Evolutionary conservation across 2,888 invertebrate species (phyloP).

Genomic region (Aspidiotus rigidus): DNA sequence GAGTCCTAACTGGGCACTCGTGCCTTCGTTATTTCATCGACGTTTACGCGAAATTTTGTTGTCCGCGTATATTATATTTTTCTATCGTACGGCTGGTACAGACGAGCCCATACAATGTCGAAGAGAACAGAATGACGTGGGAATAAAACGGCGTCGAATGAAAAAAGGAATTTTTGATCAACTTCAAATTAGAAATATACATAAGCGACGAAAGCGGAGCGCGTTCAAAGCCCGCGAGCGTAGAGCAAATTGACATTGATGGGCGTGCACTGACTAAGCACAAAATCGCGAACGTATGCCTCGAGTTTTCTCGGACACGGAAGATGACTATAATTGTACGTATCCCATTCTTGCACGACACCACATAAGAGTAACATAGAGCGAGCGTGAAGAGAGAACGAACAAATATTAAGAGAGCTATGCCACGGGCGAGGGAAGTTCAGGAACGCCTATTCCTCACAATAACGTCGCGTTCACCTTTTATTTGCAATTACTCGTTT

Average conservation of each 20-base stretch:
- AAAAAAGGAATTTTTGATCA: neutral
- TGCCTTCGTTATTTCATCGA: too few species aligned
- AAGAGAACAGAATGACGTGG: too few species aligned
- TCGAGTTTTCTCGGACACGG: neutral
- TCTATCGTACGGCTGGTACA: too few species aligned
- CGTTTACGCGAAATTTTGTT: too few species aligned
- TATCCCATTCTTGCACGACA: neutral
- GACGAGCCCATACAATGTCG: too few species aligned
- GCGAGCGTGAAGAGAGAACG: neutral
- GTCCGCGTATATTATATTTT: too few species aligned
- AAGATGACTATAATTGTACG: neutral
- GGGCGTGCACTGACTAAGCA: slow-evolving; percentile 4
- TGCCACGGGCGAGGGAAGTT: slow-evolving; percentile 2
- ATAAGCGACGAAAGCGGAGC: neutral
- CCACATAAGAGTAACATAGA: too few species aligned
- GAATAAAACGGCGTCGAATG: too few species aligned
- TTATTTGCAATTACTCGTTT: neutral
- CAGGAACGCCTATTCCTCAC: neutral
- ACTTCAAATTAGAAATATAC: neutral
- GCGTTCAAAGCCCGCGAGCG: slow-evolving; percentile 1
- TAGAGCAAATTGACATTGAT: neutral
- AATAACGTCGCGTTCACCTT: slow-evolving; percentile 1
- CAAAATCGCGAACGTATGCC: slow-evolving; percentile 2
- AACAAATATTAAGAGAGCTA: neutral
- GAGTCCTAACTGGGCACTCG: too few species aligned